phyloP scores from a whole-genome alignment of 2,888 invertebrate genomes.

The Syrphus vitripennis region DNA sequence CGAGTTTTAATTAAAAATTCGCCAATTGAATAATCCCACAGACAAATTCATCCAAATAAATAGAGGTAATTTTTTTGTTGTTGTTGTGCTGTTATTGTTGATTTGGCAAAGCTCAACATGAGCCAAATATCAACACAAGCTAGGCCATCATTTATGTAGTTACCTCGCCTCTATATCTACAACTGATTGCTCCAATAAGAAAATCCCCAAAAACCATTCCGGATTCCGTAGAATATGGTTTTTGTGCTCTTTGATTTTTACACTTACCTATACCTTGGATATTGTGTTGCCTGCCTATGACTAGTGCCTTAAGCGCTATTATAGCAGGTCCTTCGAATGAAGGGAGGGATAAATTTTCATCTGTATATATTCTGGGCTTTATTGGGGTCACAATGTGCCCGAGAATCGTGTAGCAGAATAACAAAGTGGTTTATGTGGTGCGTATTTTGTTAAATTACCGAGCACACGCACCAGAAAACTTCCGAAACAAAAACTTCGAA shows the following conservation, averaged over 20 bases:
- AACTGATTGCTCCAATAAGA: constrained; percentile 24
- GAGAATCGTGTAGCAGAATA: constrained; percentile 40
- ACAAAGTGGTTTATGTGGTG: constrained; percentile 56
- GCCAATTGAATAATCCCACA: constrained; percentile 46
- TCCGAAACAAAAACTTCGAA: constrained; percentile 4
- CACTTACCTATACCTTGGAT: neutral
- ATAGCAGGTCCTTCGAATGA: neutral
- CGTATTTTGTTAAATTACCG: constrained; percentile 55
- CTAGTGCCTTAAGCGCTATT: neutral
- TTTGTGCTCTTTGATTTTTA: constrained; percentile 4
- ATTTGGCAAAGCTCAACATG: neutral
- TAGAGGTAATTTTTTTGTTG: neutral
- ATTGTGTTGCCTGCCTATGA: neutral
- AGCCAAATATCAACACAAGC: constrained; percentile 24
- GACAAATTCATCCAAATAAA: constrained; percentile 31
- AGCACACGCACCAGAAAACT: constrained; percentile 19
- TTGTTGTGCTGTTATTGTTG: neutral
- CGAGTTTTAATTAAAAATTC: constrained; percentile 66
- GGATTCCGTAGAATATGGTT: neutral
- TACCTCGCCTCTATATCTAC: neutral
- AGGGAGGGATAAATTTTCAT: neutral
- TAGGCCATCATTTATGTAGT: constrained; percentile 22
- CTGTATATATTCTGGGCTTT: constrained; percentile 37
- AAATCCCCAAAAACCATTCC: constrained; percentile 5
- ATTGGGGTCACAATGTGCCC: constrained; percentile 52